A percentile compares a stretch with the other conserved stretches of the same genome.
Evolutionary conservation across 2,888 invertebrate species (phyloP).

Genomic region (Oscheius myriophilus): DNA sequence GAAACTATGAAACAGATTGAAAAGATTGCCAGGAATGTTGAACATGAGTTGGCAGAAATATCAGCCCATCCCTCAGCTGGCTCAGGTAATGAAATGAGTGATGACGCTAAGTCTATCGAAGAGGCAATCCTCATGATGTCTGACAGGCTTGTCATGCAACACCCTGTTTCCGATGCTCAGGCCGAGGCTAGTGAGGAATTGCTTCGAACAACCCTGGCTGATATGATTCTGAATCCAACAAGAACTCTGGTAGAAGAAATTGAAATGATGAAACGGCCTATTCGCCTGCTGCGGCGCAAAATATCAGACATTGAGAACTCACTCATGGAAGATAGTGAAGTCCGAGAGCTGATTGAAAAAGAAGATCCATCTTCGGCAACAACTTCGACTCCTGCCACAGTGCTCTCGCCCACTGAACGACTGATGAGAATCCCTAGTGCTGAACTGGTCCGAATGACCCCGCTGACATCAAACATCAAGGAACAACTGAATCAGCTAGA

Average conservation of each 20-base stretch:
- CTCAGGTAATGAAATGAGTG: conserved; percentile 26
- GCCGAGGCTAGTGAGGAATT: conserved; percentile 66
- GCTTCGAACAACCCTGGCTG: conserved; percentile 60
- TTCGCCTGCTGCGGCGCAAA: conserved; percentile 50
- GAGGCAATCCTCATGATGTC: conserved; percentile 60
- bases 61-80: conserved; percentile 31
- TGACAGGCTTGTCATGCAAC: conserved; percentile 49
- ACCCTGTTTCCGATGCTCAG: conserved; percentile 59
- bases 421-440: conserved; percentile 54
- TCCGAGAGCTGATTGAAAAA: conserved; percentile 40
- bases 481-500: conserved; percentile 55
- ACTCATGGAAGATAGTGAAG: conserved; percentile 63
- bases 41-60: conserved; percentile 34
- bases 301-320: conserved; percentile 60
- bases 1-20: conserved; percentile 41
- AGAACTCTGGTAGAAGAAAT: conserved; percentile 29
- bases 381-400: conserved; percentile 18
- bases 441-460: conserved; percentile 56
- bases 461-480: conserved; percentile 51
- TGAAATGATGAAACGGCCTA: conserved; percentile 54
- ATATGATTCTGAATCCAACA: conserved; percentile 64
- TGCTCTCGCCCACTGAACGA: conserved; percentile 29
- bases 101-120: conserved; percentile 54
- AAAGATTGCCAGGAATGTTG: conserved; percentile 41
- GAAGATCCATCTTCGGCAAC: conserved; percentile 34